These are phyloP conservation scores for Crocallis elinguaria DNA, from an alignment of 2,888 invertebrate species.

Conservation along the genomic window DNA sequence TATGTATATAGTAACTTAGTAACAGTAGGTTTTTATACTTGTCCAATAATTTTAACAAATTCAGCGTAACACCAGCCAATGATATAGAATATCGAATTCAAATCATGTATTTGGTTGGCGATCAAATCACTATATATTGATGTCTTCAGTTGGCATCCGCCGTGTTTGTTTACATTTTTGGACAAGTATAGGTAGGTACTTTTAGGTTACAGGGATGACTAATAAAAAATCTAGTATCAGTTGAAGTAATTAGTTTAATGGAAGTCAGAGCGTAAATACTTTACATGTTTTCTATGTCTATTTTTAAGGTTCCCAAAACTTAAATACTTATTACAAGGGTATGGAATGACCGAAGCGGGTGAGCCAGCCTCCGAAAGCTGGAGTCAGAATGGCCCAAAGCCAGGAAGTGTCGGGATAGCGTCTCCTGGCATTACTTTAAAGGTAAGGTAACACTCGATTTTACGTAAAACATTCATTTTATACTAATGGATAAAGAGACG, in stretches of 20 bases:
- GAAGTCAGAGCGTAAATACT: neutral
- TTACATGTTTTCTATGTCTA: neutral
- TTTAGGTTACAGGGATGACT: no score
- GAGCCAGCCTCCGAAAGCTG: conserved; percentile 67
- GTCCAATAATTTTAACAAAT: no score
- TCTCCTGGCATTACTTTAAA: conserved; percentile 65
- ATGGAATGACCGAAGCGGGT: conserved; percentile 72
- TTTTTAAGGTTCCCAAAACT: conserved; percentile 57
- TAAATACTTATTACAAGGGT: conserved; percentile 61
- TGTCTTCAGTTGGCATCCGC: no score
- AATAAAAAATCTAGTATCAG: neutral
- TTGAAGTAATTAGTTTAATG: neutral
- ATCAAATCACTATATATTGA: no score
- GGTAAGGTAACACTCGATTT: conserved; percentile 44
- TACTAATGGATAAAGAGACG: no score
- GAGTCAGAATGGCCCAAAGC: conserved; percentile 60
- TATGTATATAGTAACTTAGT: no score
- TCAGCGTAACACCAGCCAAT: no score
- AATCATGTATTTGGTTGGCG: no score
- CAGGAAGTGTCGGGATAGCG: conserved; percentile 68
- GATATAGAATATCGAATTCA: no score
- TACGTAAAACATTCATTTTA: conserved; percentile 17
- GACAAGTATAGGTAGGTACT: no score
- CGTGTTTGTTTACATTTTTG: no score
- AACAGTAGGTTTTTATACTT: no score